Conservation (phyloP, 2,888 invertebrate species). For the Uloborus plumipes region DNA sequence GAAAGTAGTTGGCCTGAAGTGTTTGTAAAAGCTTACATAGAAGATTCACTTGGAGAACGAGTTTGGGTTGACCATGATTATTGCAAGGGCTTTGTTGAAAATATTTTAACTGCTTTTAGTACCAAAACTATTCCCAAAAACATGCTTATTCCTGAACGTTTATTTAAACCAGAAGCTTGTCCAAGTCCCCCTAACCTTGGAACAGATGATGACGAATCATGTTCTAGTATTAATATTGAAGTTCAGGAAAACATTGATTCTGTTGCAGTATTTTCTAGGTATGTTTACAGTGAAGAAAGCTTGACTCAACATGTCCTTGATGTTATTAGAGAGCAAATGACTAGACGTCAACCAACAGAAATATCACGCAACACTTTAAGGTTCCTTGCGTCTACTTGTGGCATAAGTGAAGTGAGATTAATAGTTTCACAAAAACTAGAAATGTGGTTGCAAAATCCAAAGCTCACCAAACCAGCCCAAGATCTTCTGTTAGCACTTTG, state of each 20-base stretch:
- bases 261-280: slow-evolving; percentile 73
- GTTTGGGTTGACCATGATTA: slow-evolving; percentile 94
- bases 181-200: slow-evolving; percentile 62
- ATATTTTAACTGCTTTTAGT: slow-evolving; percentile 87
- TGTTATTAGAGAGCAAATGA: slow-evolving; percentile 88
- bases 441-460: slow-evolving; percentile 95
- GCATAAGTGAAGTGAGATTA: slow-evolving; percentile 86
- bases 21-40: slow-evolving; percentile 92
- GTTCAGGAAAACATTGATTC: slow-evolving; percentile 63
- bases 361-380: slow-evolving; percentile 89
- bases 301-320: slow-evolving; percentile 88
- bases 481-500: slow-evolving; percentile 92
- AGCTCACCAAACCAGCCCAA: slow-evolving; percentile 90
- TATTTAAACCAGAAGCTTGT: slow-evolving; percentile 66
- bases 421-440: slow-evolving; percentile 86
- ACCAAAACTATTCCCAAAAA: slow-evolving; percentile 83
- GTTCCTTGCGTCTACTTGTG: slow-evolving; percentile 86
- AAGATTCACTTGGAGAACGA: slow-evolving; percentile 93
- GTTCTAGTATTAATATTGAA: slow-evolving; percentile 61
- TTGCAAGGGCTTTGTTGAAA: slow-evolving; percentile 91
- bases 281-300: slow-evolving; percentile 77
- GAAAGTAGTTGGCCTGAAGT: slow-evolving; percentile 91
- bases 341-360: slow-evolving; percentile 84
- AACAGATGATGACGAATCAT: slow-evolving; percentile 68
- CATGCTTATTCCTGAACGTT: slow-evolving; percentile 74